phyloP scores from a whole-genome alignment of 2,797 vertebrate species.

The Nyctibius grandis region DNA sequence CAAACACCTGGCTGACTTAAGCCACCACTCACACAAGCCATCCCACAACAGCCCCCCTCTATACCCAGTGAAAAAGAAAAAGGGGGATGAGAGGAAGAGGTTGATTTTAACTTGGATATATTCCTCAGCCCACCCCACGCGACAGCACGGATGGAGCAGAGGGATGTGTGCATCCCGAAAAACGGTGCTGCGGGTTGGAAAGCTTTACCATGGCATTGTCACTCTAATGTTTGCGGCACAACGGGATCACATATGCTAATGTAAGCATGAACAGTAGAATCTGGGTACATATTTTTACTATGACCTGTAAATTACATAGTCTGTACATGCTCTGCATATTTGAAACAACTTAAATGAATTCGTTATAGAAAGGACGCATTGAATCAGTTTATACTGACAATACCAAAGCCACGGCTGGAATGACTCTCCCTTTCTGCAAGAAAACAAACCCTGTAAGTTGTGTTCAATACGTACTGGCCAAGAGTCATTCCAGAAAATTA shows the following conservation, averaged over 20 bases:
- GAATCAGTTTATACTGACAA: background rate
- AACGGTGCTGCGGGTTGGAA: accelerated
- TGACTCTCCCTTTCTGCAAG: background rate
- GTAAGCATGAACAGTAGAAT: background rate
- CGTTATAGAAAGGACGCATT: background rate
- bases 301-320: background rate
- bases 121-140: background rate
- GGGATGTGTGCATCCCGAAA: accelerated
- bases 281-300: background rate
- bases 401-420: background rate
- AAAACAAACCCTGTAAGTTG: background rate
- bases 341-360: background rate
- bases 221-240: background rate
- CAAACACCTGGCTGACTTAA: background rate
- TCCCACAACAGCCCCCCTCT: background rate
- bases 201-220: background rate
- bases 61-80: background rate
- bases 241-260: background rate
- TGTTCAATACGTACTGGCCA: background rate
- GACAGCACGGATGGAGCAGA: background rate
- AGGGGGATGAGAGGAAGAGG: background rate
- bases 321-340: background rate
- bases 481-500: constrained; percentile 1
- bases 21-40: background rate
- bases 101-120: background rate